Evolutionary conservation across 2,797 vertebrate species (phyloP).

Genomic region (Austrolebias charrua): DNA sequence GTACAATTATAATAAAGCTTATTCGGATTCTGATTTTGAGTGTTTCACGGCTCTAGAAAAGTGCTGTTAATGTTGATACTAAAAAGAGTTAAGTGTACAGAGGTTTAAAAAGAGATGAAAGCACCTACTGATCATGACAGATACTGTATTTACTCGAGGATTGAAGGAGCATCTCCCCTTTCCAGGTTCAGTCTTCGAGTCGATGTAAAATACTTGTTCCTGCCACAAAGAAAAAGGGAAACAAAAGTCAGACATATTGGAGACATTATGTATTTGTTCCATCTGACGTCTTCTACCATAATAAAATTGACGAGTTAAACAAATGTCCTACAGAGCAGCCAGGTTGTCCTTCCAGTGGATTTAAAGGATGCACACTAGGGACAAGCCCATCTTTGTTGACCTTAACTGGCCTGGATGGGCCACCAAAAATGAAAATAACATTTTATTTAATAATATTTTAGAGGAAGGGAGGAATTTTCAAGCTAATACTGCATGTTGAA

Average conservation of each 20-base stretch:
- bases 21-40: too few species aligned
- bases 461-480: constrained; percentile 44
- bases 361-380: constrained; percentile 25
- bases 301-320: constrained; percentile 46
- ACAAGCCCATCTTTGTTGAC: constrained; percentile 9
- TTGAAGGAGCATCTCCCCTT: constrained; percentile 98
- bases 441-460: constrained; percentile 4
- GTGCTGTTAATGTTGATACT: neutral
- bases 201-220: constrained; percentile 93
- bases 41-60: neutral
- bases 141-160: constrained; percentile 93
- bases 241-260: constrained; percentile 27
- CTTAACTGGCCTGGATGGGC: constrained; percentile 38
- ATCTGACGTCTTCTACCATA: neutral
- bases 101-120: constrained; percentile 9
- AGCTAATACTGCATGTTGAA: constrained; percentile 18
- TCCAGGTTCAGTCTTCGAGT: constrained; percentile 92
- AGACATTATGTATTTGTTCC: constrained; percentile 15
- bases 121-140: constrained; percentile 98
- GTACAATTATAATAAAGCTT: too few species aligned
- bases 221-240: constrained; percentile 58
- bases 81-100: too few species aligned
- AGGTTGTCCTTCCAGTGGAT: constrained; percentile 4
- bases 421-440: constrained; percentile 41
- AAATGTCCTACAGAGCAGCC: constrained; percentile 28